Evolutionary conservation across 2,113 vertebrate species (phyloP), one percentile per base, ranked within the genome.

Genomic region (Cyprinus carpio): DNA sequence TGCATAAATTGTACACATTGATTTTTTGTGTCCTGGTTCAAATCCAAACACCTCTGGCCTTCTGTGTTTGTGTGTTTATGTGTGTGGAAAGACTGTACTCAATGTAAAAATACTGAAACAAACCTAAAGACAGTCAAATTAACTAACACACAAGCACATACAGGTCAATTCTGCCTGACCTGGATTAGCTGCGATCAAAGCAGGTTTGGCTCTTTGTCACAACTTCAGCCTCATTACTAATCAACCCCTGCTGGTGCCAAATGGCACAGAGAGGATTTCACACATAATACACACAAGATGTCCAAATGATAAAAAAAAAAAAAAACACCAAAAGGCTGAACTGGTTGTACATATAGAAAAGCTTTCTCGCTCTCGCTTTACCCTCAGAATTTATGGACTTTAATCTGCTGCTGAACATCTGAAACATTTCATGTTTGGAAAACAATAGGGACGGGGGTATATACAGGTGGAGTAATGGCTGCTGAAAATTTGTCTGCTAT

Each of bases 171-270:
- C 83, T 88, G 72, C 46, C 64, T 90, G 91, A 91, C 90, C 89
- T 60, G 86, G 81, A 89, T 91, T 87, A 91, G 88, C 84, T 77
- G 49, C 25, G 85, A 62, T 90, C 75, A 87, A 76, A 87, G 72
- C 23, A 87, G 85, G 83, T 82, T 74, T 89, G 86, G 89, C 89
- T 83, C 77, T 84, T 87, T 18, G 54, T 84, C 88, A 90, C 83
- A 89, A 88, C 90, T 88, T 75, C 87, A 90, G 54, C 87, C 90
- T 92, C 91, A 89, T 93, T 91, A 92, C 90, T 86, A 90, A 90
- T 81, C 20, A 87, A 81, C 91, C 88, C 91, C 92, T 88, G 93
- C 90, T 91, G 91, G 0, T 31, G 85, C 64, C 46, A 85, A 78
- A 51, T 56, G 62, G 62, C n/a, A 25, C 75, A 54, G 46, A 23